These are phyloP conservation scores for Megamerina dolium DNA, from an alignment of 2,888 invertebrate species.

Conservation along the genomic window DNA sequence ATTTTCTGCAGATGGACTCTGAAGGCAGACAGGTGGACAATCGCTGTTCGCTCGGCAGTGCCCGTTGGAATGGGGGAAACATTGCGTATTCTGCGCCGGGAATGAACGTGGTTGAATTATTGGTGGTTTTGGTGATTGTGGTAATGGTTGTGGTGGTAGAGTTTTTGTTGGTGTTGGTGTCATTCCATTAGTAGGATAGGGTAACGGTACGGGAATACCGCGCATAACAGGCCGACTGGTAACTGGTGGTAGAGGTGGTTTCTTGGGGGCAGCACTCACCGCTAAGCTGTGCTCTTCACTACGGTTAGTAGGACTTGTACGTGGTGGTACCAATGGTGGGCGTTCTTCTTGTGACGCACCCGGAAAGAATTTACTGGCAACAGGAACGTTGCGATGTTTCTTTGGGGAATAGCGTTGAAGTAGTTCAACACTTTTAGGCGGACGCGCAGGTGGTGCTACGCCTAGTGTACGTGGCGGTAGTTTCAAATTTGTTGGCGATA, in stretches of 20 bases:
- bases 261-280: conserved; percentile 57
- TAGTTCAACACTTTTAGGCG: conserved; percentile 57
- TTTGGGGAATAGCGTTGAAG: conserved; percentile 43
- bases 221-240: conserved; percentile 48
- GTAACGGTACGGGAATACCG: conserved; percentile 58
- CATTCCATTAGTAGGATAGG: conserved; percentile 30
- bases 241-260: conserved; percentile 67
- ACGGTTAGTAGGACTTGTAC: conserved; percentile 29
- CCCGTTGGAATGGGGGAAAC: conserved; percentile 37
- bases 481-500: conserved; percentile 45
- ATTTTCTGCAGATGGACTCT: conserved; percentile 24
- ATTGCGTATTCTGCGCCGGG: conserved; percentile 14
- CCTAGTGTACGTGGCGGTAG: conserved; percentile 58
- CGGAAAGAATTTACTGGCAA: background rate
- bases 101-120: conserved; percentile 29
- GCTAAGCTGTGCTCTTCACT: conserved; percentile 22
- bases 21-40: conserved; percentile 29
- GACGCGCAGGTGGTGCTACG: conserved; percentile 60
- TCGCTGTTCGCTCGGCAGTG: conserved; percentile 32
- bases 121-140: conserved; percentile 47
- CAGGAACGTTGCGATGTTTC: conserved; percentile 30
- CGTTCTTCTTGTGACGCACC: conserved; percentile 3
- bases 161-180: conserved; percentile 50
- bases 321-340: conserved; percentile 42
- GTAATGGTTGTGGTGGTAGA: conserved; percentile 49